Percentiles rank a stretch among this genome's conserved stretches.
Conservation (phyloP, 2,888 invertebrate species). For the Drosophila antonietae region DNA sequence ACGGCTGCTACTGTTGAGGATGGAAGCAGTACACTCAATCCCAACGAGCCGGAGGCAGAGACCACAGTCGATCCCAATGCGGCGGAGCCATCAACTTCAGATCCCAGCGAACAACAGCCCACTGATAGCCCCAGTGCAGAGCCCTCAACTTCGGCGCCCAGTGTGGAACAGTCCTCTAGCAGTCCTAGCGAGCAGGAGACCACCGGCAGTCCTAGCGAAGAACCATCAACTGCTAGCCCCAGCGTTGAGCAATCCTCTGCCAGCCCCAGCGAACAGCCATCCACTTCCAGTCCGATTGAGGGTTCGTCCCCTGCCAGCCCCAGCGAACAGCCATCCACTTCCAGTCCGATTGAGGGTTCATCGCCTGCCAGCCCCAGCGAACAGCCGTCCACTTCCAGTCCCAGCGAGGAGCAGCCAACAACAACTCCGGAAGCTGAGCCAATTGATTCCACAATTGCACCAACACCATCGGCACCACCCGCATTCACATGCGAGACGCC, state of each 20-base stretch:
- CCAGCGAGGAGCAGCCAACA: conserved; percentile 14
- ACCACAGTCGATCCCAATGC: conserved; percentile 18
- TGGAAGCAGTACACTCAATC: conserved; percentile 24
- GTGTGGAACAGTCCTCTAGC: conserved; percentile 7
- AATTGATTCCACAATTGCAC: conserved; percentile 36
- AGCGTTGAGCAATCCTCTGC: conserved; percentile 6
- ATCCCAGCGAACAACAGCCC: conserved; percentile 12
- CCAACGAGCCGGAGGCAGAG: conserved; percentile 27
- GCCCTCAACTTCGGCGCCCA: neutral
- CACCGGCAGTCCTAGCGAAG: neutral
- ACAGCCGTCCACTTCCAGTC: neutral
- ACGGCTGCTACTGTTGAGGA: conserved; percentile 9
- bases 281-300: neutral
- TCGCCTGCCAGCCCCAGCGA: conserved; percentile 6
- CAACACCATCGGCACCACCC: conserved; percentile 45
- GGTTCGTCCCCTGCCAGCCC: neutral
- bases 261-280: conserved; percentile 2
- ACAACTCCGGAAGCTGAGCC: conserved; percentile 19
- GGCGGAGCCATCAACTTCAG: neutral
- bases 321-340: conserved; percentile 1
- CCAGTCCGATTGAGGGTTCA: neutral
- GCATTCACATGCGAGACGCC: conserved; percentile 47
- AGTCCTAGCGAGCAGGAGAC: neutral
- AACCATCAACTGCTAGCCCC: neutral
- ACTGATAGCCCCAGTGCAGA: neutral